Conservation (phyloP, 2,888 invertebrate species). For the Phasia obesa region DNA sequence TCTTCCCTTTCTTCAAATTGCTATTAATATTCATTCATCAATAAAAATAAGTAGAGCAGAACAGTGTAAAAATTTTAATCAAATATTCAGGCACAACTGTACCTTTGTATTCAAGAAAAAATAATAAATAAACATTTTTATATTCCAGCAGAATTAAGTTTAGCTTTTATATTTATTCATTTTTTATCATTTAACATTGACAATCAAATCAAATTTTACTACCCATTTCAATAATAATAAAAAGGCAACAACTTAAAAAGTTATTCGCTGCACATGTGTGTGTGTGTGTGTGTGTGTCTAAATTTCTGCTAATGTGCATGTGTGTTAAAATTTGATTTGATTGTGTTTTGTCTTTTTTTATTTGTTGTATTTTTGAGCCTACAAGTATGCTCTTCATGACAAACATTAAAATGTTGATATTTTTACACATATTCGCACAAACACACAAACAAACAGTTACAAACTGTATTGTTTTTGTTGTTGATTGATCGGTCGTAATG, state of each 20-base stretch:
- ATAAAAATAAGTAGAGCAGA: constrained; percentile 67
- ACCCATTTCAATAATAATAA: constrained; percentile 69
- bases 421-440: background rate
- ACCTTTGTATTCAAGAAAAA: constrained; percentile 16
- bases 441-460: constrained; percentile 38
- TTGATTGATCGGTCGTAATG: constrained; percentile 81
- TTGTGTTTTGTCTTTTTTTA: constrained; percentile 42
- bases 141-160: constrained; percentile 47
- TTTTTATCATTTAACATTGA: constrained; percentile 69
- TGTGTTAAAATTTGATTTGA: constrained; percentile 58
- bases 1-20: background rate
- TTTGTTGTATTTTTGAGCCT: constrained; percentile 55
- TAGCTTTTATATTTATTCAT: constrained; percentile 47
- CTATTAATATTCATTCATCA: constrained; percentile 57
- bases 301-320: constrained; percentile 25
- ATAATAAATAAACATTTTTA: constrained; percentile 4
- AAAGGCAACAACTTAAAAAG: constrained; percentile 62
- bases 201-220: constrained; percentile 71
- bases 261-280: constrained; percentile 14
- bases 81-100: constrained; percentile 53
- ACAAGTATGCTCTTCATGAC: constrained; percentile 66
- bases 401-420: constrained; percentile 59
- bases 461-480: constrained; percentile 71
- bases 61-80: constrained; percentile 57
- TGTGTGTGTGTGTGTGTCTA: background rate